Base-by-base conservation (phyloP, 2,797 vertebrate species). In the Eptatretus atami region DNA sequence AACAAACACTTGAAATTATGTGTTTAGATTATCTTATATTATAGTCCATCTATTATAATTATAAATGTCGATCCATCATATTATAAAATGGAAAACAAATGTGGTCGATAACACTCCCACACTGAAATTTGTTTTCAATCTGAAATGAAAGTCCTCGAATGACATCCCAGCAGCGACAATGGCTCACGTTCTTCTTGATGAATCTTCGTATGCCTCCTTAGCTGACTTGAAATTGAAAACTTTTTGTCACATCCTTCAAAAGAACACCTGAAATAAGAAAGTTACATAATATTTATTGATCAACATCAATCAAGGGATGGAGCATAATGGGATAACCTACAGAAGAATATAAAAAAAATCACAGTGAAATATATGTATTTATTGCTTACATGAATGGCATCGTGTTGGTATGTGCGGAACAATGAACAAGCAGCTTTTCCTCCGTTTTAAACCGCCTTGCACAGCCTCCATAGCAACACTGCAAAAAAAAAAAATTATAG, bases 391-490 rank as follows among this genome's bases (percentile, higher is more conserved):
- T n/a, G 12, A 61, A 61, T 25, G 57, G 57, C 11, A 61, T 10
- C 9, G 57, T 61, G n/a, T 61, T 61, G 57, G 57, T 61, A 12
- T 61, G 57, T n/a, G 10, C 57, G 25, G 25, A n/a, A n/a, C 25
- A 24, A 24, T 61, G 57, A n/a, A 61, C 25, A n/a, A 10, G n/a
- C 57, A 61, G 57, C 57, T 61, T n/a, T n/a, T 61, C 57, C 25
- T 61, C 57, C 57, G 57, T 61, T 61, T 61, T 61, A 61, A 61
- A 61, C 25, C 57, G n/a, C 57, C 10, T n/a, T n/a, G n/a, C n/a
- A 24, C 57, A 61, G 57, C 12, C 12, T 61, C 25, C 57, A 24
- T 61, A 61, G n/a, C 25, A n/a, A 24, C 57, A 61, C 57, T 61
- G 57, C 57, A 61, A 61, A 24, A 19, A 19, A 19, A 19, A 19